These are phyloP conservation scores for Charanyca ferruginea DNA, from an alignment of 2,888 invertebrate species.

Conservation along the genomic window DNA sequence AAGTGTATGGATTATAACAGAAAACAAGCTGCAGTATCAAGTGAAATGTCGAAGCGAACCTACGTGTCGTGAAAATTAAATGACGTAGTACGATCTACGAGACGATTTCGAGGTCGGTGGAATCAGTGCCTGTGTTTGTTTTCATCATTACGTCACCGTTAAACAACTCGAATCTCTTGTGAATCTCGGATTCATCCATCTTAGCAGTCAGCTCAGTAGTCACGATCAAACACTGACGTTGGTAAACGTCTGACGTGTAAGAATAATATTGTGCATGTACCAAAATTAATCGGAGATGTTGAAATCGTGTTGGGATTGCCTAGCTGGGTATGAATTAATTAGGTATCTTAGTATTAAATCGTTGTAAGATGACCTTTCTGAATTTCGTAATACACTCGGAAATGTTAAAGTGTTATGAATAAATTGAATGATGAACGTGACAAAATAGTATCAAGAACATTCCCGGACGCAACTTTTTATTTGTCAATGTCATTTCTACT, in stretches of 20 bases:
- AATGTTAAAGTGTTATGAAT: slow-evolving; percentile 19
- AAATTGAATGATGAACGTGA: slow-evolving; percentile 31
- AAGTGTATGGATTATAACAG: slow-evolving; percentile 49
- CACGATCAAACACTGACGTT: slow-evolving; percentile 65
- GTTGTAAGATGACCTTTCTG: slow-evolving; percentile 6
- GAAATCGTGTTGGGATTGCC: slow-evolving; percentile 87
- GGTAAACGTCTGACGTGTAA: slow-evolving; percentile 67
- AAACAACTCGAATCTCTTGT: slow-evolving; percentile 72
- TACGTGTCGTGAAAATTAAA: slow-evolving; percentile 65
- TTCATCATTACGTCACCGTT: slow-evolving; percentile 86
- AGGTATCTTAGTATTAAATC: slow-evolving; percentile 51
- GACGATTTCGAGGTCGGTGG: slow-evolving; percentile 78
- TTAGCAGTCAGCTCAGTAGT: slow-evolving; percentile 68
- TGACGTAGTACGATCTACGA: slow-evolving; percentile 66
- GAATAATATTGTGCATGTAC: slow-evolving; percentile 63
- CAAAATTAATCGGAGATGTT: slow-evolving; percentile 79
- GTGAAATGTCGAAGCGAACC: slow-evolving; percentile 73
- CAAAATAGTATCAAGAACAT: slow-evolving; percentile 32
- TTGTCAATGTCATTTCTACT: slow-evolving; percentile 60
- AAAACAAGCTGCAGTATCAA: slow-evolving; percentile 65
- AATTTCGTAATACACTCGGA: neutral
- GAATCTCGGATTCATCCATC: slow-evolving; percentile 70
- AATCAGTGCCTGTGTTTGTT: slow-evolving; percentile 78
- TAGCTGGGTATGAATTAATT: slow-evolving; percentile 81
- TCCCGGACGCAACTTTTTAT: slow-evolving; percentile 58